Evolutionary conservation across 2,888 invertebrate species (phyloP).

Genomic region (Leptura quadrifasciata): DNA sequence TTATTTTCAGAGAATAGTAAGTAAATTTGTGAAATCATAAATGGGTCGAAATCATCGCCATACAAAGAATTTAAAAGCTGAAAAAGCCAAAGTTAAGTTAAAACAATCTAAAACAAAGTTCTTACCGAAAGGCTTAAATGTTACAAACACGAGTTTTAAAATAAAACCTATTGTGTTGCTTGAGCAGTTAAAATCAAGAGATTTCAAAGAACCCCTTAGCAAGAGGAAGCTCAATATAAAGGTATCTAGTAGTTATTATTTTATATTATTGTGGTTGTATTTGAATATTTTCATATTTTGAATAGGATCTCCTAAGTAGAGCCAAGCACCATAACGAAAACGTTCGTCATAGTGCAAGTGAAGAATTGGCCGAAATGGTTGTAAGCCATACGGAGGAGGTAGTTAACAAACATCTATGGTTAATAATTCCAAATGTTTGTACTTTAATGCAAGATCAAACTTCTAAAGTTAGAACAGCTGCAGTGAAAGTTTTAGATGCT

Average conservation of each 20-base stretch:
- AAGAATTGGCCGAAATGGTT: slow-evolving; percentile 79
- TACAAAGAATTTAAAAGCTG: slow-evolving; percentile 85
- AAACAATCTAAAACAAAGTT: slow-evolving; percentile 81
- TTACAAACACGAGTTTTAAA: slow-evolving; percentile 92
- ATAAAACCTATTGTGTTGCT: slow-evolving; percentile 89
- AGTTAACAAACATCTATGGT: slow-evolving; percentile 75
- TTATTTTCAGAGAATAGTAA: background rate
- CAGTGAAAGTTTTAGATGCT: slow-evolving; percentile 76
- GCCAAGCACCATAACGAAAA: slow-evolving; percentile 85
- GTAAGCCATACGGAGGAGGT: slow-evolving; percentile 71
- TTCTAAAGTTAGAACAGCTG: slow-evolving; percentile 77
- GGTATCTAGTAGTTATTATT: slow-evolving; percentile 69
- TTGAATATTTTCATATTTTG: slow-evolving; percentile 30
- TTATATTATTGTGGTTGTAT: background rate
- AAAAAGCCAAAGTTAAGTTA: slow-evolving; percentile 92
- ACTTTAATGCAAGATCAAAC: slow-evolving; percentile 85
- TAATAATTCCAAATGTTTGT: slow-evolving; percentile 82
- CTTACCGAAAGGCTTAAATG: slow-evolving; percentile 91
- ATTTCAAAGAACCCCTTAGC: slow-evolving; percentile 77
- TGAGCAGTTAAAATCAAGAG: slow-evolving; percentile 81
- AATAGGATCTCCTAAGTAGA: slow-evolving; percentile 81
- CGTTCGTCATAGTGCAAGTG: slow-evolving; percentile 80
- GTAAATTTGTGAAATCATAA: slow-evolving; percentile 51
- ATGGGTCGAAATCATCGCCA: slow-evolving; percentile 79
- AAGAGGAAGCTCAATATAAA: slow-evolving; percentile 82